Percentiles rank a stretch among this genome's conserved stretches.
Conservation (phyloP, 2,888 invertebrate species). For the Bhutanitis thaidina region DNA sequence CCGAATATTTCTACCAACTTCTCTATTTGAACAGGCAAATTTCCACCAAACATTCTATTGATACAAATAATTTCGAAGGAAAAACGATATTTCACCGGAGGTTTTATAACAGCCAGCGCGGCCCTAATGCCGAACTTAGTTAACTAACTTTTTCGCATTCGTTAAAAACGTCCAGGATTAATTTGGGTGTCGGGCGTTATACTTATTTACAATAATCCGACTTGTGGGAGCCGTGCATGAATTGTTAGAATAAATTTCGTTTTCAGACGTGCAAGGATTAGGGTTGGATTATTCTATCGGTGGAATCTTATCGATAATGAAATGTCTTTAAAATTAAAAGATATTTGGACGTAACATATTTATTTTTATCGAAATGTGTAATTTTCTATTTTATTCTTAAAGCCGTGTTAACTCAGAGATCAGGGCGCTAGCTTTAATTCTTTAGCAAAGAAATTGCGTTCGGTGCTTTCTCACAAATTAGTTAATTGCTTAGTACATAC, state of each 20-base stretch:
- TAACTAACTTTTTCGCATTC: conserved; percentile 71
- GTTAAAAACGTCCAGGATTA: conserved; percentile 68
- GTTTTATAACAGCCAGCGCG: conserved; percentile 50
- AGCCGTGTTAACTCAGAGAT: too few relatives aligned
- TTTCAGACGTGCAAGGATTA: conserved; percentile 50
- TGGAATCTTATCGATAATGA: not conserved
- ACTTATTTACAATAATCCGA: conserved; percentile 79
- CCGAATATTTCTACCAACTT: conserved; percentile 44
- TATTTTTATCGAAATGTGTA: too few relatives aligned
- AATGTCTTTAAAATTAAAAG: not conserved
- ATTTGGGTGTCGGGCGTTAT: conserved; percentile 66
- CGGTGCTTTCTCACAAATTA: too few relatives aligned
- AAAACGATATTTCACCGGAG: conserved; percentile 63
- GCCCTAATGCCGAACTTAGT: conserved; percentile 49
- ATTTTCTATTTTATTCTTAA: too few relatives aligned
- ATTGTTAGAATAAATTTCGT: conserved; percentile 68
- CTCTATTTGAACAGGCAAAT: conserved; percentile 63
- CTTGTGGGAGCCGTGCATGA: conserved; percentile 58
- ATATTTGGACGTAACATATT: not conserved
- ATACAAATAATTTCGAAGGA: conserved; percentile 68
- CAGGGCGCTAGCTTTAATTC: too few relatives aligned
- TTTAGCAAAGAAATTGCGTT: too few relatives aligned
- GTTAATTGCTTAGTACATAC: too few relatives aligned
- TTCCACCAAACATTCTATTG: conserved; percentile 68
- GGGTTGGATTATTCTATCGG: conserved; percentile 33